Evolutionary conservation across 1,140 invertebrate genomes (phyloP).

Genomic region (Plectrocnemia conspersa): DNA sequence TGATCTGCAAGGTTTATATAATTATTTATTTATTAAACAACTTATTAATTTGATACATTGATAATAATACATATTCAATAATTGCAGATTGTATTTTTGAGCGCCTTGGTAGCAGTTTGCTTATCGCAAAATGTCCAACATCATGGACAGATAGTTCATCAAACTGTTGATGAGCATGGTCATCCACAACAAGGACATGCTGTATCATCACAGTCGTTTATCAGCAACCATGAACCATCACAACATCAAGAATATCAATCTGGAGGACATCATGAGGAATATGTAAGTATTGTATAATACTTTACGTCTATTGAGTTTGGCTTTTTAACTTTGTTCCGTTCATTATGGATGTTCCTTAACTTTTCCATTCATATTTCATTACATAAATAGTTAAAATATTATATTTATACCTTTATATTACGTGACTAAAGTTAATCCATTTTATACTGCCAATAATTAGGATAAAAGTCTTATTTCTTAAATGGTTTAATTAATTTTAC

Average conservation of each 20-base stretch:
- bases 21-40: neutral
- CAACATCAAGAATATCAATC: neutral
- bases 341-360: too few species aligned
- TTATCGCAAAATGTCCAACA: constrained; percentile 1
- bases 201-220: constrained; percentile 9
- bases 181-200: constrained; percentile 27
- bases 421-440: too few species aligned
- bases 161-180: constrained; percentile 31
- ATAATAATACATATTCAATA: too few species aligned
- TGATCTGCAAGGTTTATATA: constrained; percentile 1
- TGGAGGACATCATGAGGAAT: constrained; percentile 6
- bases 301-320: neutral
- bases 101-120: neutral
- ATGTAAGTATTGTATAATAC: neutral
- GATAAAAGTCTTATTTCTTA: neutral
- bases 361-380: constrained; percentile 8
- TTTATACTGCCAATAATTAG: too few species aligned
- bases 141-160: neutral
- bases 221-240: constrained; percentile 4
- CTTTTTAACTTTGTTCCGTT: constrained; percentile 4
- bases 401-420: too few species aligned
- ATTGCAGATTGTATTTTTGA: neutral
- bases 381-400: too few species aligned
- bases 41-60: neutral
- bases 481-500: constrained; percentile 9